A percentile compares a stretch with the other conserved stretches of the same genome.
Conservation (phyloP, 1,140 invertebrate species). For the Cotesia chilonis region DNA sequence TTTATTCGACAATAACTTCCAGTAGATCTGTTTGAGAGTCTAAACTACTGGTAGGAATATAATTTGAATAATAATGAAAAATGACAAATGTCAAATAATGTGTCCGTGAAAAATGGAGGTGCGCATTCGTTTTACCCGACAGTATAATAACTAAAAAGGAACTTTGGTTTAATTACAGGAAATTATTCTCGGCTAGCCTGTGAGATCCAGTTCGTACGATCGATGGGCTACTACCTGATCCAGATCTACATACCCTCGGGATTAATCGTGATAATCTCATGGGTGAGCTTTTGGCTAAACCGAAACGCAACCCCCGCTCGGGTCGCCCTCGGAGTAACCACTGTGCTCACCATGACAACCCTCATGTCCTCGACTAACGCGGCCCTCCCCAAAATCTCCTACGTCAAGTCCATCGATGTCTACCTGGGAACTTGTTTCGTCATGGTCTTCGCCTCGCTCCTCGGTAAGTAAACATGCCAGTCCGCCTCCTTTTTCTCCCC, state of each 20-base stretch:
- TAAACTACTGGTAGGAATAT: not conserved
- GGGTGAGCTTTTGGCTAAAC: constrained; percentile 96
- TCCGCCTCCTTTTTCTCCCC: constrained; percentile 4
- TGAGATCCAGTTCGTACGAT: constrained; percentile 97
- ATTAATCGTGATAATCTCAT: constrained; percentile 98
- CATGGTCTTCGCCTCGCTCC: constrained; percentile 94
- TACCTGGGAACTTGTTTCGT: constrained; percentile 98
- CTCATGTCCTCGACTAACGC: constrained; percentile 98
- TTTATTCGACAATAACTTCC: constrained; percentile 23
- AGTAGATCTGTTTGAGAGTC: not conserved
- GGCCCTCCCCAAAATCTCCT: constrained; percentile 96
- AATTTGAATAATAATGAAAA: constrained; percentile 8
- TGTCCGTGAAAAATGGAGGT: too few relatives aligned
- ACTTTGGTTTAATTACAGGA: constrained; percentile 70
- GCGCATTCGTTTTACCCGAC: too few relatives aligned
- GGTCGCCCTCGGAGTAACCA: constrained; percentile 95
- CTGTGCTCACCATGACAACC: constrained; percentile 98
- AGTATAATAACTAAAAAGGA: constrained; percentile 9
- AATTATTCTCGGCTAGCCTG: constrained; percentile 97
- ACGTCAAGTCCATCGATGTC: constrained; percentile 98
- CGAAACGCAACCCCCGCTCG: constrained; percentile 95
- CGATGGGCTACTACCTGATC: constrained; percentile 99
- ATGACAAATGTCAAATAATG: too few relatives aligned
- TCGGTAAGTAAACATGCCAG: constrained; percentile 75
- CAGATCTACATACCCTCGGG: constrained; percentile 99